Percentiles rank a stretch among this genome's conserved stretches.
Evolutionary conservation across 2,888 invertebrate species (phyloP).

Genomic region (Timema podura): DNA sequence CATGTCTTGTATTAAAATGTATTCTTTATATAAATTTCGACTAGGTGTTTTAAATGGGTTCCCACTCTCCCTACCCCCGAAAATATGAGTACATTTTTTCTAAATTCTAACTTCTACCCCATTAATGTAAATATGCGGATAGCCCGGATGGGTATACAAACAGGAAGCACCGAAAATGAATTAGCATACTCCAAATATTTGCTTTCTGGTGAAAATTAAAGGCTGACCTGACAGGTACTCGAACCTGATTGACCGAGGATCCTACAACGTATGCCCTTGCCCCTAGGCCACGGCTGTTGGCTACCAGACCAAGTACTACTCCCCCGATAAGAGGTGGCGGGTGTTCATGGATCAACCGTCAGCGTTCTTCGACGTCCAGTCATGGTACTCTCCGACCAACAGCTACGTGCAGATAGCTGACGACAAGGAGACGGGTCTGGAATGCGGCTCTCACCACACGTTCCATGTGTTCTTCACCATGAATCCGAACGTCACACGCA

Average conservation of each 20-base stretch:
- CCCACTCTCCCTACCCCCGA: too few species aligned
- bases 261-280: too few species aligned
- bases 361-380: slow-evolving; percentile 41
- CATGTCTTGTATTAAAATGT: not conserved
- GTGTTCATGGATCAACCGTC: slow-evolving; percentile 45
- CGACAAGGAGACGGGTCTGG: slow-evolving; percentile 35
- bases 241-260: not conserved
- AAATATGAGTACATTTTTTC: too few species aligned
- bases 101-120: too few species aligned
- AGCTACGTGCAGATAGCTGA: slow-evolving; percentile 41
- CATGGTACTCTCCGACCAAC: slow-evolving; percentile 42
- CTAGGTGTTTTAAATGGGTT: too few species aligned
- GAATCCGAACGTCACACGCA: slow-evolving; percentile 22
- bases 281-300: slow-evolving; percentile 41
- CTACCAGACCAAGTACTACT: slow-evolving; percentile 44
- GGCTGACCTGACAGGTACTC: not conserved
- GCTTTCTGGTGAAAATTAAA: not conserved
- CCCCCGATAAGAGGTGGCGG: slow-evolving; percentile 44
- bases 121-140: too few species aligned
- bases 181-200: too few species aligned
- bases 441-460: slow-evolving; percentile 41
- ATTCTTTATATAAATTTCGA: too few species aligned
- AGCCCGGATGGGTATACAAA: too few species aligned
- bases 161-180: too few species aligned
- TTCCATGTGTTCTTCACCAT: slow-evolving; percentile 41